Conservation (phyloP, 2,113 vertebrate genomes). For the Rhodinocichla rosea region DNA sequence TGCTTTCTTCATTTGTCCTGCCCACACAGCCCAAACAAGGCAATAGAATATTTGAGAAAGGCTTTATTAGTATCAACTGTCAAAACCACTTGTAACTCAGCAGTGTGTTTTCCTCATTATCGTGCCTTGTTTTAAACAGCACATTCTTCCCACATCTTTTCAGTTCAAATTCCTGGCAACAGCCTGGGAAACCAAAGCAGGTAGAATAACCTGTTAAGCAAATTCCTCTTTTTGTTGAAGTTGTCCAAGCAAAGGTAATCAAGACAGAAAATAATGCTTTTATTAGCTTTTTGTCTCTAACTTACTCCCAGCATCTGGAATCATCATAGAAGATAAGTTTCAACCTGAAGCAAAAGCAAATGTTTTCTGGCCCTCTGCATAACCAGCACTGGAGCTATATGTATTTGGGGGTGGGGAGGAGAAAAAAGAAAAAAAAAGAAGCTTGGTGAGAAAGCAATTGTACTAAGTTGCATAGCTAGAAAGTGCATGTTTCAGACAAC, state of each 20-base stretch:
- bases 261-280: background rate
- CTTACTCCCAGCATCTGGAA: background rate
- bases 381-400: background rate
- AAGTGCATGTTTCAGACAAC: background rate
- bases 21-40: background rate
- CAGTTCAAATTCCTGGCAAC: background rate
- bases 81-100: background rate
- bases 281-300: background rate
- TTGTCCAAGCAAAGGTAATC: background rate
- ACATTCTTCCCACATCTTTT: background rate
- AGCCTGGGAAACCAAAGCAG: background rate
- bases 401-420: rapidly evolving
- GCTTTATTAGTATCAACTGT: background rate
- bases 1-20: background rate
- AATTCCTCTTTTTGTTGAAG: background rate
- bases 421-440: background rate
- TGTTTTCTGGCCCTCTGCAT: background rate
- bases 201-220: background rate
- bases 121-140: background rate
- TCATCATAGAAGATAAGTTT: background rate
- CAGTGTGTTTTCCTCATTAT: background rate
- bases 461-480: background rate
- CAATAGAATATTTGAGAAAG: background rate
- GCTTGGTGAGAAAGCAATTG: background rate
- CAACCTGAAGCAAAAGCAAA: background rate